A percentile compares a stretch with the other conserved stretches of the same genome.
Conservation (phyloP, 2,797 vertebrate species). For the Hippopotamyrus pictus region DNA sequence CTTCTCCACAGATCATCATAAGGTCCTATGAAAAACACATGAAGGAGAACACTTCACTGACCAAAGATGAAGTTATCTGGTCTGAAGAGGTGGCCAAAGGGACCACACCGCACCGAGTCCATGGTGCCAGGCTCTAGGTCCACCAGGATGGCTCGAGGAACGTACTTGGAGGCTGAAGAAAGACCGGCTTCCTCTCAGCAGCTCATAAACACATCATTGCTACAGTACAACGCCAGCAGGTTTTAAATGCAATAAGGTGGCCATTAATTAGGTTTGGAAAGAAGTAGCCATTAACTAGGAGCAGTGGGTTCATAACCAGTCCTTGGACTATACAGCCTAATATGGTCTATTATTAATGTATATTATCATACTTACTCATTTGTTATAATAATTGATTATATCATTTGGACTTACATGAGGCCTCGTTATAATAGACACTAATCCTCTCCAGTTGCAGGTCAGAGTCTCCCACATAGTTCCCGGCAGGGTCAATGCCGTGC, state of each 20-base stretch:
- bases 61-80: constrained; percentile 74
- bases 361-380: not conserved
- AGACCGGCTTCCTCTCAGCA: not conserved
- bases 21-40: not conserved
- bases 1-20: not conserved
- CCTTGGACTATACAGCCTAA: not conserved
- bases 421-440: constrained; percentile 14
- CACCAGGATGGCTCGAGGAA: constrained; percentile 69
- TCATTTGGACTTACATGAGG: not conserved
- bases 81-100: constrained; percentile 70
- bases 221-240: not conserved
- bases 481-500: not conserved
- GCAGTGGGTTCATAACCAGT: not conserved
- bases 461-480: constrained; percentile 8
- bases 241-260: not conserved
- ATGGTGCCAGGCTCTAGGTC: constrained; percentile 68
- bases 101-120: constrained; percentile 67
- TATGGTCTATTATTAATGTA: not conserved
- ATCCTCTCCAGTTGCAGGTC: constrained; percentile 14
- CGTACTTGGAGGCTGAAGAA: constrained; percentile 65
- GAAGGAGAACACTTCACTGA: constrained; percentile 35
- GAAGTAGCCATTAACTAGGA: not conserved
- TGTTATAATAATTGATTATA: not conserved
- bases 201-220: not conserved
- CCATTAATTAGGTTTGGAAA: not conserved